A percentile compares a stretch with the other conserved stretches of the same genome.
Conservation (phyloP, 1,140 invertebrate species). For the Dryas iulia region DNA sequence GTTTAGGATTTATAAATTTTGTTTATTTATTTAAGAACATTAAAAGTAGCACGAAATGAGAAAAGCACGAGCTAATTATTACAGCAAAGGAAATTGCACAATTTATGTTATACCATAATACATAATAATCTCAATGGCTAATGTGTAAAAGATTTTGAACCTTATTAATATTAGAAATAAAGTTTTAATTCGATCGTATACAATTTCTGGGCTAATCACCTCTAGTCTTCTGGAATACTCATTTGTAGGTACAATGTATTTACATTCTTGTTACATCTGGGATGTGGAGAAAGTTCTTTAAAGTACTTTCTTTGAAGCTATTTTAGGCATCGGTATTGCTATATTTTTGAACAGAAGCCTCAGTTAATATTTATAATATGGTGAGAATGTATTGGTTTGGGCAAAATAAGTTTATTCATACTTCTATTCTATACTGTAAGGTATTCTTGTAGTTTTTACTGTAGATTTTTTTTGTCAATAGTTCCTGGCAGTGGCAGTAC, state of each 20-base stretch:
- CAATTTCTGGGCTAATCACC: constrained; percentile 29
- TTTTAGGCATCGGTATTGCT: no score
- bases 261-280: constrained; percentile 12
- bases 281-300: not conserved
- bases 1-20: not conserved
- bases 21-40: constrained; percentile 25
- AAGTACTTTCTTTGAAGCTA: not conserved
- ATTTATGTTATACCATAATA: constrained; percentile 35
- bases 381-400: no score
- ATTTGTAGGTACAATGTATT: constrained; percentile 34
- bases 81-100: constrained; percentile 33
- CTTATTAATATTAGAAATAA: not conserved
- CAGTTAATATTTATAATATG: no score
- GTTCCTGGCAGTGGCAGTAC: no score
- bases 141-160: constrained; percentile 10
- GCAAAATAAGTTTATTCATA: no score
- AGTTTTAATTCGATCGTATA: constrained; percentile 9
- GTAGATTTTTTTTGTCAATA: no score
- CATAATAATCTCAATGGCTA: constrained; percentile 29
- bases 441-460: no score
- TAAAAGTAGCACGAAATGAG: constrained; percentile 23
- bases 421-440: no score
- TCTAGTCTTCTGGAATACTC: constrained; percentile 30
- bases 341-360: no score
- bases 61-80: constrained; percentile 32